Percentiles rank a stretch among this genome's conserved stretches.
These are phyloP conservation scores for Caenorhabditis uteleia DNA, from an alignment of 2,888 invertebrate species.

Conservation along the genomic window DNA sequence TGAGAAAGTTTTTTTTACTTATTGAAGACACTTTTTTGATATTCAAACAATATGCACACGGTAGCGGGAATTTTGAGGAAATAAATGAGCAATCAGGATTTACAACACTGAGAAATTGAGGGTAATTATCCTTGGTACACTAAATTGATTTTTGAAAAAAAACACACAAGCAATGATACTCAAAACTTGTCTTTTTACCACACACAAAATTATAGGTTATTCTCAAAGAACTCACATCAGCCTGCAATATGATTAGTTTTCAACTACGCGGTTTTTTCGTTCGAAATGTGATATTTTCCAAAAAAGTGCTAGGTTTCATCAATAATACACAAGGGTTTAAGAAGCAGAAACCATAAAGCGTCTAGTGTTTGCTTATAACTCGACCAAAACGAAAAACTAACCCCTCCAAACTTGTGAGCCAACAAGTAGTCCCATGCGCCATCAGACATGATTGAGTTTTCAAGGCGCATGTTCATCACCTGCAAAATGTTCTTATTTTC, in stretches of 20 bases:
- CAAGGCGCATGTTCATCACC: constrained; percentile 84
- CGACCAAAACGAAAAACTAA: constrained; percentile 76
- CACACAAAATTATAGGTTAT: background rate
- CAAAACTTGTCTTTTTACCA: too few relatives aligned
- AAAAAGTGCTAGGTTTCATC: too few relatives aligned
- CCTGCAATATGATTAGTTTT: constrained; percentile 12
- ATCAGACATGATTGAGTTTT: constrained; percentile 81
- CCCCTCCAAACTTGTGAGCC: constrained; percentile 89
- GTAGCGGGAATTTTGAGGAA: too few relatives aligned
- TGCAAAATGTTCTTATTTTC: constrained; percentile 68
- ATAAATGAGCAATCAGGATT: too few relatives aligned
- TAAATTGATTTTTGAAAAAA: too few relatives aligned
- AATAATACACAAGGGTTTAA: too few relatives aligned
- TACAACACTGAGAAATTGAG: too few relatives aligned
- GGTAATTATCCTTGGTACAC: too few relatives aligned
- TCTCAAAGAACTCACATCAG: constrained; percentile 25
- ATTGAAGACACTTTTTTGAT: background rate
- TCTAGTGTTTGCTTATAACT: background rate
- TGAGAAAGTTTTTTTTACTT: constrained; percentile 21
- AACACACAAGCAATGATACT: constrained; percentile 5
- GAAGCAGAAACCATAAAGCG: too few relatives aligned
- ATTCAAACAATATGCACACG: background rate
- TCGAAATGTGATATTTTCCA: too few relatives aligned
- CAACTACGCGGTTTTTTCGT: background rate
- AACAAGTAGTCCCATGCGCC: constrained; percentile 86